Base-by-base conservation (phyloP, 2,888 invertebrate species). In the Ophioninae sp. region DNA sequence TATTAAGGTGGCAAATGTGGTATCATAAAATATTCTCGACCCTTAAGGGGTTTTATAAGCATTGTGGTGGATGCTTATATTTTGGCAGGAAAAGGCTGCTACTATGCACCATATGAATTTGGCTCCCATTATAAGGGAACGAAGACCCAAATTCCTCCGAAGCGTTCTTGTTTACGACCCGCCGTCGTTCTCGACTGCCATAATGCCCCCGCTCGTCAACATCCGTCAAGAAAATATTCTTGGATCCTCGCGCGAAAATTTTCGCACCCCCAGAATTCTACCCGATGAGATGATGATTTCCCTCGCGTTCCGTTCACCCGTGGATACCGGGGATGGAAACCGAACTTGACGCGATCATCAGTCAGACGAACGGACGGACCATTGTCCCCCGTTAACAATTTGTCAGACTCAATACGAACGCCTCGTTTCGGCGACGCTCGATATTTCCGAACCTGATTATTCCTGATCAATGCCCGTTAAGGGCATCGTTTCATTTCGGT, bases 1-100 rank as follows among this genome's bases (percentile, higher is more conserved):
- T 77, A 80, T 83, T 83, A 83, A 83, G 77, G 80, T 69, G 77
- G 62, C 62, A 80, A 73, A 59, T 68, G 67, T 39, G 80, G 80
- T 72, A 74, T 83, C 80, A 73, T 83, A 83, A 83, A 83, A 65
- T 64, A 57, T 70, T 41, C 61, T 50, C 65, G 59, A 76, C 59
- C 37, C 65, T 76, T 75, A 67, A 56, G 56, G 30, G 72, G 13
- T n/a, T 78, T 68, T 80, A 61, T 74, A 61, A 41, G 39, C 59
- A 67, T 79, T 59, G 61, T 17, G 7, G 64, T 64, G 23, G 41
- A 30, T 5, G 64, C 57, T 41, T 41, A 56, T 74, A 65, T 73
- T 73, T 62, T 57, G 39, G 70, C 50, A n/a, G 65, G 21, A 72
- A 67, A 77, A 61, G 56, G 76, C 61, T 73, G 56, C 72, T 68